Conservation (phyloP, 2,797 vertebrate genomes). For the Sebastes nivosus region DNA sequence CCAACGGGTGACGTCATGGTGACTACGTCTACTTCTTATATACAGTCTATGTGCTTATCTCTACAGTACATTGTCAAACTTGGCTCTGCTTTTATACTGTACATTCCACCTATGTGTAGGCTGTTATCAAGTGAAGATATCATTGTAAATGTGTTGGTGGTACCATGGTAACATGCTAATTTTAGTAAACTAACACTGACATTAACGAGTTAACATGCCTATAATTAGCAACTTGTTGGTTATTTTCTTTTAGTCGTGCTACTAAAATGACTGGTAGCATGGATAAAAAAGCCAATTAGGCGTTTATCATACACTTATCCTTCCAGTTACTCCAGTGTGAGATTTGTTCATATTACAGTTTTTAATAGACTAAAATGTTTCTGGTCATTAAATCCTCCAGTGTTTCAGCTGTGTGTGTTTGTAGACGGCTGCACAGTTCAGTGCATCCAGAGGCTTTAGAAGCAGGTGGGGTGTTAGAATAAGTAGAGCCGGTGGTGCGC, state of each 20-base stretch:
- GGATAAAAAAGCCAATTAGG: background rate
- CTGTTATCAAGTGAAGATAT: background rate
- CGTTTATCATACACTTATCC: background rate
- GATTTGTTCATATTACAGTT: background rate
- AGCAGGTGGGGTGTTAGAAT: conserved; percentile 12
- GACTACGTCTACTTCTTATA: too few species aligned
- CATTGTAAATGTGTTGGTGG: background rate
- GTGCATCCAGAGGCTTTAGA: background rate
- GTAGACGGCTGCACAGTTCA: background rate
- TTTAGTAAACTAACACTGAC: background rate
- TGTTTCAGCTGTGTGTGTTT: background rate
- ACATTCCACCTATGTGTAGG: too few species aligned
- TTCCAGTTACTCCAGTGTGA: background rate
- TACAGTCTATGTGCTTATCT: background rate
- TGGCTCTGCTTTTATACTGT: background rate
- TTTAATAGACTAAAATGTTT: background rate
- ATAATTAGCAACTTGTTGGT: conserved; percentile 12
- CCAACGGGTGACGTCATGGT: too few species aligned
- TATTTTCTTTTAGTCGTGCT: background rate
- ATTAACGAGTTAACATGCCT: background rate
- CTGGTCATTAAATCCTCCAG: background rate
- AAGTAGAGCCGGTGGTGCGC: background rate
- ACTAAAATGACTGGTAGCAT: background rate
- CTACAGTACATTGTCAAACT: background rate
- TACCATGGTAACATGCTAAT: background rate